A percentile compares a stretch with the other conserved stretches of the same genome.
phyloP scores from a whole-genome alignment of 2,888 invertebrate genomes.

The Brenthis daphne region DNA sequence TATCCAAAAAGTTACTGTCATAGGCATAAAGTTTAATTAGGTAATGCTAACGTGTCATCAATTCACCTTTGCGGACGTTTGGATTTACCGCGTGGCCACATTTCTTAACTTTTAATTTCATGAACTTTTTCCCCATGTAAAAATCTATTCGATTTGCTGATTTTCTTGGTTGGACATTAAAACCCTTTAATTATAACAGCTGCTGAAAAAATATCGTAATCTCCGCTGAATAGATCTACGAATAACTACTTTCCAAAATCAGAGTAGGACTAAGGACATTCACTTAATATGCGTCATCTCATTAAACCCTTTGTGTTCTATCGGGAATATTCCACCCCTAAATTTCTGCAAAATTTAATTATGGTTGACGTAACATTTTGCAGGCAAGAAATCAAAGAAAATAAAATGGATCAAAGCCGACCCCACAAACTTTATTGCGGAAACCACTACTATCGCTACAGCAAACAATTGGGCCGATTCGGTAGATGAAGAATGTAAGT shows the following conservation, averaged over 20 bases:
- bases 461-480: slow-evolving; percentile 91
- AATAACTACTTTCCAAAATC: slow-evolving; percentile 75
- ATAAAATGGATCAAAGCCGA: slow-evolving; percentile 91
- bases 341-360: slow-evolving; percentile 39
- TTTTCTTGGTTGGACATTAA: slow-evolving; percentile 2
- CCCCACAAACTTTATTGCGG: slow-evolving; percentile 91
- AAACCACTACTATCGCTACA: slow-evolving; percentile 83
- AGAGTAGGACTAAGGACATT: slow-evolving; percentile 64
- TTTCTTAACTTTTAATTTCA: slow-evolving; percentile 58
- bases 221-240: slow-evolving; percentile 55
- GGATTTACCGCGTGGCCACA: slow-evolving; percentile 82
- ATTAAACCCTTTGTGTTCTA: slow-evolving; percentile 51
- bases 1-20: slow-evolving; percentile 22
- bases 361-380: slow-evolving; percentile 46
- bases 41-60: slow-evolving; percentile 81
- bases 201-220: slow-evolving; percentile 34
- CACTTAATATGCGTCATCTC: slow-evolving; percentile 75
- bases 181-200: neutral
- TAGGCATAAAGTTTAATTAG: slow-evolving; percentile 28
- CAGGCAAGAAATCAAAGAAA: slow-evolving; percentile 93
- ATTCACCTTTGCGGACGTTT: slow-evolving; percentile 79
- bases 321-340: slow-evolving; percentile 41
- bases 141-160: slow-evolving; percentile 37
- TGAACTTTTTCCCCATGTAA: slow-evolving; percentile 35
- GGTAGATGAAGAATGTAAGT: slow-evolving; percentile 90